Evolutionary conservation across 2,113 vertebrate genomes (phyloP), one percentile per base, ranked within the genome.

Genomic region (Chaetodon auriga): DNA sequence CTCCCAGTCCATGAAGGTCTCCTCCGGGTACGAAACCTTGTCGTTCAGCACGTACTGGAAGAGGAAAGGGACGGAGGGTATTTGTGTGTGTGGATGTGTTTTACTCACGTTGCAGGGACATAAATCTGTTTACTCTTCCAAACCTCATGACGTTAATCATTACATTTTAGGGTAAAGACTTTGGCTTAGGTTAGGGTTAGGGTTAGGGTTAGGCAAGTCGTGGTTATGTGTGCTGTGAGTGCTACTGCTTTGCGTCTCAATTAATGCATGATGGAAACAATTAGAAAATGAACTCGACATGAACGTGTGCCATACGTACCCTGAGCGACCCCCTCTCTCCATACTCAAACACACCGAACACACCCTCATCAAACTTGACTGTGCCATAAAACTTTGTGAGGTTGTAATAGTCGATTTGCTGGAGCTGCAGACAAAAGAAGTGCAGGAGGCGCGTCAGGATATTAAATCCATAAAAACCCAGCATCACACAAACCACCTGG

Each of bases 321-420:
- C 95, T 92, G 68, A 99, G 95, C 0, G 98, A 98, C 30, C 97
- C 98, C 87, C 97, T 95, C 90, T 99, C 97, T 0, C 97, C 98
- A 66, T 97, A 99, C 81, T 99, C 98, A 15, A 96, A 96, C 92
- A 99, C 97, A 5, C 95, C 97, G 41, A 97, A 98, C 90, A 97
- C 97, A 46, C 93, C 96, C 15, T 93, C 41, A 19, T 98, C 97
- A 49, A 97, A 93, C 93, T 97, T 98, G 91, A 97, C 97, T 0
- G 98, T 99, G 87, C 98, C 98, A 0, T 99, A 99, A 94, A 99
- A 99, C 94, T 99, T 99, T 30, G 97, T 99, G 84, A 99, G 94
- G 93, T 97, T 99, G 95, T 96, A 97, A 83, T 99, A 99, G 94
- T 99, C 98, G 13, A 98, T 96, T 83, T 96, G 96, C 45, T 97